Evolutionary conservation across 1,140 invertebrate species (phyloP), one percentile per base, ranked within the genome.

Genomic region (Eurytemora carolleeae): DNA sequence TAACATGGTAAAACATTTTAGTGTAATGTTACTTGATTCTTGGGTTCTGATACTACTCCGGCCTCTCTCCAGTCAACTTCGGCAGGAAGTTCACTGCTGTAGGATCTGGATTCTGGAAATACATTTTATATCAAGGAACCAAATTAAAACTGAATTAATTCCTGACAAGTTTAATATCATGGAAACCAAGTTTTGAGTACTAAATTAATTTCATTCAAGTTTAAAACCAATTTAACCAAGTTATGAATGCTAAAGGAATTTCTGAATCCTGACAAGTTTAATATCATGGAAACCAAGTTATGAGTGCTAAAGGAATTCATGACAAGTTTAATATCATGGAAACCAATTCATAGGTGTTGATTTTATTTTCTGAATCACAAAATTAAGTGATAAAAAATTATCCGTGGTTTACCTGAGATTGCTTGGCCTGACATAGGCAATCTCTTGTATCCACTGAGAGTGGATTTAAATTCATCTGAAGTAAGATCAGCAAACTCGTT

Each of bases 1-100:
- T n/a, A n/a, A n/a, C n/a, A 44, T 12, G 31, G 31, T 44, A 12
- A n/a, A 12, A 44, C 31, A 44, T 44, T 12, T 44, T 44, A 12
- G 7, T 44, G n/a, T n/a, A 7, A 12, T 7, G 31, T 44, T 44
- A 44, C 31, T n/a, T 44, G 31, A 77, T 96, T 84, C 74, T 96
- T 96, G 44, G 97, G 78, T 1, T 76, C 77, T 21, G 91, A 97
- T 18, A 98, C 90, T 64, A 85, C 86, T 53, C 90, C 90, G 63
- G 83, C 73, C 57, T 77, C 68, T 67, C 86, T 79, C 93, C 93
- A 97, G 73, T 98, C 91, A 63, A 95, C 81, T 15, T 71, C 63
- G 18, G 76, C 72, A 15, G 89, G 86, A 25, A 90, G 52, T 22
- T 58, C 52, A 7, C n/a, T 44, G n/a, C 31, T 44, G 31, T 44